Base-by-base conservation (phyloP, 2,113 vertebrate species). In the Psilopsiagon aymara region DNA sequence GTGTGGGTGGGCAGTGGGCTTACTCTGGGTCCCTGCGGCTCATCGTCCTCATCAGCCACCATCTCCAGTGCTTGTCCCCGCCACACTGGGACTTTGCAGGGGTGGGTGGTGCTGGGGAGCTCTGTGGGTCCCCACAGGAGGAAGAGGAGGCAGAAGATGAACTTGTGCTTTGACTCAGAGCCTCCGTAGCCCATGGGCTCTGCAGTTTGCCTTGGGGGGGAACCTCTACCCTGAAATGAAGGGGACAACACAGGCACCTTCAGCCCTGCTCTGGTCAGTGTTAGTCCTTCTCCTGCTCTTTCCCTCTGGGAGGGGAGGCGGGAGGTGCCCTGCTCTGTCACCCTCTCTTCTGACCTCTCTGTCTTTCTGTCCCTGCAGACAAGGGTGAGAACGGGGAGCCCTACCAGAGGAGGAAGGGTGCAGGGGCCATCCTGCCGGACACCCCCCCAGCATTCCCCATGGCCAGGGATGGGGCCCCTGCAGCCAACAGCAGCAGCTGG, bases 321-420 rank as follows among this genome's bases (percentile, higher is more conserved):
- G 64, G 68, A 46, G 55, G 13, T 46, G 69, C 49, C 57, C 35
- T 6, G 18, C 41, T 49, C 10, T 0, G 0, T 17, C 49, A 24
- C 82, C 53, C 49, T 76, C 24, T 8, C 0, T 0, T 28, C 44
- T 70, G 4, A 94, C 68, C 16, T 9, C 0, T 17, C 1, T 53
- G 9, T 71, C 44, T 53, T 35, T 47, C 17, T 89, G 41, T 39
- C 29, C 87, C 53, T 84, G 13, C 97, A 99, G 99, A 99, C 95
- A 99, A 99, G 97, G 95, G 97, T 25, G 99, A 99, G 88, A 99
- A 99, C 1, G 99, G 99, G 13, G 99, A 99, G 18, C 98, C 99
- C 7, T 98, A 99, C 86, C 99, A 99, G 95, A 97, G 99, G 91
- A 98, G 97, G 97, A 98, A 95, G 71, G 97, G 66, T 0, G 52